These are phyloP conservation scores for human (Homo sapiens) DNA, from an alignment of 2,113 vertebrate species.

Conservation along the genomic window DNA sequence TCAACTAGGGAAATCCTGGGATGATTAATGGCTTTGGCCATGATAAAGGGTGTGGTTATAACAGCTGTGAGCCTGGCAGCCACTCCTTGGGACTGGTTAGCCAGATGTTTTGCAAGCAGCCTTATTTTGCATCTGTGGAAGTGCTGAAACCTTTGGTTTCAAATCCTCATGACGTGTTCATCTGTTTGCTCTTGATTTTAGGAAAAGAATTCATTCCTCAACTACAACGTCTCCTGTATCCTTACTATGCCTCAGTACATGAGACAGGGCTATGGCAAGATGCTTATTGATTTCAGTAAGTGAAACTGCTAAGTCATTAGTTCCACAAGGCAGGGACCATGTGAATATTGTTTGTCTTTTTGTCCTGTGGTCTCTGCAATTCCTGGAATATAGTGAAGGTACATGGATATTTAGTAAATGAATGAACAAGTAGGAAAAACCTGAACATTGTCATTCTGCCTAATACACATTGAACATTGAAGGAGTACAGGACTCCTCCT, in stretches of 20 bases:
- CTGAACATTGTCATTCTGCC: neutral
- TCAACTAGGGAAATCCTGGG: neutral
- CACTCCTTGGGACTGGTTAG: neutral
- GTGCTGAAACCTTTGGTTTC: neutral
- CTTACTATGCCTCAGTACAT: slow-evolving; percentile 99
- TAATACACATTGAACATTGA: neutral
- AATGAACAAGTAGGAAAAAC: neutral
- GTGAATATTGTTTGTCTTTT: neutral
- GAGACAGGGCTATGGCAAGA: slow-evolving; percentile 98
- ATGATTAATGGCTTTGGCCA: neutral
- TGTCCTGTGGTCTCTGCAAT: neutral
- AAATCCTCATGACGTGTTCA: neutral
- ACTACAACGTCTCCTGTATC: slow-evolving; percentile 99
- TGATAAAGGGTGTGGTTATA: neutral
- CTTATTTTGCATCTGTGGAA: slow-evolving; percentile 29
- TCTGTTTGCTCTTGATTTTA: slow-evolving; percentile 75
- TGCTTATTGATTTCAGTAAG: slow-evolving; percentile 99
- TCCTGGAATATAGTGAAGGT: neutral
- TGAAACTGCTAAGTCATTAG: slow-evolving; percentile 53
- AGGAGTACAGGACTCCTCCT: neutral
- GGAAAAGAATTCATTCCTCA: slow-evolving; percentile 99
- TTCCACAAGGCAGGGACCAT: neutral
- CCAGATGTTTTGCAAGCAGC: neutral
- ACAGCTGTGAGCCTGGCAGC: neutral
- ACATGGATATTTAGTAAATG: neutral